Conservation (phyloP, 2,888 invertebrate genomes). For the Cephus rjabovi region DNA sequence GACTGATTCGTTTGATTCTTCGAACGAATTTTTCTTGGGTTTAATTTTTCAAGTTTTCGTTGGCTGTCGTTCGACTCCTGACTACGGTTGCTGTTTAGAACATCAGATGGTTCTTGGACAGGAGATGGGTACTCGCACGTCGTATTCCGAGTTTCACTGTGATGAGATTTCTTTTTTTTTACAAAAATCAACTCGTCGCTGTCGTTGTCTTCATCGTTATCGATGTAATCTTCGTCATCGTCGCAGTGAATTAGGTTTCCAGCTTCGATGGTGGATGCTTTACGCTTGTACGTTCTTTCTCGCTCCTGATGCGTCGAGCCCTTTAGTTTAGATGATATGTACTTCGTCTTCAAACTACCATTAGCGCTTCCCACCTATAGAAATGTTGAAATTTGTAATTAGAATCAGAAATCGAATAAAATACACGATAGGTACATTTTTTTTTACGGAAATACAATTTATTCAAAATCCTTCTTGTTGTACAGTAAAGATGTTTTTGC, state of each 20-base stretch:
- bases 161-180: constrained; percentile 30
- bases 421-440: constrained; percentile 8
- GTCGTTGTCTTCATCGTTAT: constrained; percentile 34
- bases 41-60: not conserved
- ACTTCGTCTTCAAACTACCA: constrained; percentile 34
- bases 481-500: not conserved
- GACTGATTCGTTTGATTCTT: not conserved
- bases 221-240: not conserved
- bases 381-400: constrained; percentile 46
- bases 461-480: constrained; percentile 12
- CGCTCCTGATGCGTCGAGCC: not conserved
- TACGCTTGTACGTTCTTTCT: not conserved
- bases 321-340: not conserved
- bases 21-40: not conserved
- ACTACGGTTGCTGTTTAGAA: not conserved
- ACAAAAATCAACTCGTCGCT: constrained; percentile 23
- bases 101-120: not conserved
- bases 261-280: not conserved
- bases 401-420: constrained; percentile 26
- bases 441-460: constrained; percentile 20
- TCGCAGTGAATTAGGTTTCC: not conserved
- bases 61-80: not conserved
- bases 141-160: not conserved
- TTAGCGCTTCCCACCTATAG: constrained; percentile 47
- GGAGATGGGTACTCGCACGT: not conserved